These are phyloP conservation scores for Paralinhomoeus sp. DNA, from an alignment of 2,888 invertebrate species.

Conservation along the genomic window DNA sequence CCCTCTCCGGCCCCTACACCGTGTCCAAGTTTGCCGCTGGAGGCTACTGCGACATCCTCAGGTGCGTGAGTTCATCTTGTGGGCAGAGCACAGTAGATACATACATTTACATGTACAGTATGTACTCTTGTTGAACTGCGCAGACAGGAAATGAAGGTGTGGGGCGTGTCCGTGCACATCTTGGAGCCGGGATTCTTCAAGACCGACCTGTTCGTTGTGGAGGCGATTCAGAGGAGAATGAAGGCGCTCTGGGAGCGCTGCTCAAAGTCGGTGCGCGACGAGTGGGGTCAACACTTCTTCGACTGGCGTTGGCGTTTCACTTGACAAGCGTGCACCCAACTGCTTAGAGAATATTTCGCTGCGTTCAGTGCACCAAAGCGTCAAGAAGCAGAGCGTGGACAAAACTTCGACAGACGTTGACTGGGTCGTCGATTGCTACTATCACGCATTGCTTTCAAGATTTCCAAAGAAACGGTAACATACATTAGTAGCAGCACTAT, in stretches of 20 bases:
- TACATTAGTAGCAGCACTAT: too few species aligned
- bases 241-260: background rate
- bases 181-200: constrained; percentile 19
- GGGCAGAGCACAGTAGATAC: too few species aligned
- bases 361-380: too few species aligned
- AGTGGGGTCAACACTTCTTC: constrained; percentile 16
- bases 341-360: too few species aligned
- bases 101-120: too few species aligned
- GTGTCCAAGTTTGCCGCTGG: constrained; percentile 15
- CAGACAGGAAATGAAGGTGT: constrained; percentile 14
- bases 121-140: too few species aligned
- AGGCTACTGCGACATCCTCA: constrained; percentile 16
- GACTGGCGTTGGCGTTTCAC: constrained; percentile 6
- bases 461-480: constrained; percentile 9
- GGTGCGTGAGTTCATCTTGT: too few species aligned
- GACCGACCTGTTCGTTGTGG: constrained; percentile 9
- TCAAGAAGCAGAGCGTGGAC: background rate
- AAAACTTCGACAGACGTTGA: constrained; percentile 12
- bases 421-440: constrained; percentile 18
- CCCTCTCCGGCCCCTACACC: constrained; percentile 13
- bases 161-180: constrained; percentile 11
- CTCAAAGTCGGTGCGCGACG: too few species aligned
- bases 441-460: constrained; percentile 15
- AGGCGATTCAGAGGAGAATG: background rate
- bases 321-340: too few species aligned